phyloP scores from a whole-genome alignment of 2,888 invertebrate species.

The Clistopyga incitator region DNA sequence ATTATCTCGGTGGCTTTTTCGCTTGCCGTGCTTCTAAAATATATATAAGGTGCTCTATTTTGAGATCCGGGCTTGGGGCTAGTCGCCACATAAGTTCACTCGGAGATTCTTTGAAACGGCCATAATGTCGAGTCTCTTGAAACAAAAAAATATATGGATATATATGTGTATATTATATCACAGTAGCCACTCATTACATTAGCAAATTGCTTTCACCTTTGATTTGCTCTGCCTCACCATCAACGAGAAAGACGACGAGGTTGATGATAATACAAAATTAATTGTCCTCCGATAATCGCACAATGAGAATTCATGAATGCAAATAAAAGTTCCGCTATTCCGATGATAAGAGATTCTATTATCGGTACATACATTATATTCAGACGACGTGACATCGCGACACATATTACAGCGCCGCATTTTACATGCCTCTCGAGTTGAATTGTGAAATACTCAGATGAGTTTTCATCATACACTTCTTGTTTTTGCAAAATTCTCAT shows the following conservation, averaged over 20 bases:
- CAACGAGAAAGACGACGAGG: background rate
- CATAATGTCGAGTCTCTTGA: background rate
- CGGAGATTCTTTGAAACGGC: slow-evolving; percentile 24
- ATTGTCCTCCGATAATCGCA: background rate
- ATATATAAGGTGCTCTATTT: slow-evolving; percentile 50
- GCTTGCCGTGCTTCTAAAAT: slow-evolving; percentile 4
- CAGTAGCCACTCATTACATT: too few species aligned
- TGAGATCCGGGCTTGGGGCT: slow-evolving; percentile 51
- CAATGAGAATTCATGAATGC: background rate
- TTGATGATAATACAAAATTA: background rate
- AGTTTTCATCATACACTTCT: background rate
- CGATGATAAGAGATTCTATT: background rate
- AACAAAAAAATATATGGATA: too few species aligned
- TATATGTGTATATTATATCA: too few species aligned
- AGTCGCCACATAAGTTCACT: slow-evolving; percentile 46
- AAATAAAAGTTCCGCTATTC: background rate
- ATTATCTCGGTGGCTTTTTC: slow-evolving; percentile 18
- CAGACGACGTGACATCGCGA: background rate
- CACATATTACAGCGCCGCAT: background rate
- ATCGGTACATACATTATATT: background rate
- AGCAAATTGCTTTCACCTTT: background rate
- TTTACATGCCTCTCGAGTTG: background rate
- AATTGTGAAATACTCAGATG: background rate
- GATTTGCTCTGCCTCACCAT: background rate
- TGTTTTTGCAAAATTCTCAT: background rate